Conservation (phyloP, 2,113 vertebrate species). For the Sturnus vulgaris region DNA sequence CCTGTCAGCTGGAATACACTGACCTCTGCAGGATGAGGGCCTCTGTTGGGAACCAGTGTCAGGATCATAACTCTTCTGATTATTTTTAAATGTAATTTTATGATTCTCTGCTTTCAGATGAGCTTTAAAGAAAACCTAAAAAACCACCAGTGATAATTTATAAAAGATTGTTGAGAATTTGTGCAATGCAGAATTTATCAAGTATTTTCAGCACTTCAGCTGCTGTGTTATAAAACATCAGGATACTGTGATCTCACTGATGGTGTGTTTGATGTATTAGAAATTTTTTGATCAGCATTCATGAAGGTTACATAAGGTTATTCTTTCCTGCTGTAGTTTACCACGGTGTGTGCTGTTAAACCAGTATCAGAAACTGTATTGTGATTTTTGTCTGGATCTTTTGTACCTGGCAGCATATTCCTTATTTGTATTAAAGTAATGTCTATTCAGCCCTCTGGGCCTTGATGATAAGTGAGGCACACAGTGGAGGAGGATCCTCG, state of each 20-base stretch:
- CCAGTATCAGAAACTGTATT: neutral
- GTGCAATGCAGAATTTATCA: neutral
- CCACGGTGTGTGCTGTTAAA: neutral
- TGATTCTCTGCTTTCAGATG: neutral
- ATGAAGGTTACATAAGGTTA: neutral
- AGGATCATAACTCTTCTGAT: neutral
- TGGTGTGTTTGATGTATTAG: neutral
- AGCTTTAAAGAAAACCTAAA: neutral
- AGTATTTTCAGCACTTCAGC: neutral
- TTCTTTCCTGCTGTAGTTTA: neutral
- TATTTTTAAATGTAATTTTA: neutral
- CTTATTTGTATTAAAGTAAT: neutral
- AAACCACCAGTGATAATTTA: neutral
- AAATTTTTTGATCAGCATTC: neutral
- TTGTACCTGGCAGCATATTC: neutral
- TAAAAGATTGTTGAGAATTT: neutral
- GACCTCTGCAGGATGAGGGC: neutral
- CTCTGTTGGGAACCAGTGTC: neutral
- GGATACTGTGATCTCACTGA: neutral
- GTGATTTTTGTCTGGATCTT: neutral
- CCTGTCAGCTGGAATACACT: neutral
- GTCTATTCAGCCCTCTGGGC: neutral
- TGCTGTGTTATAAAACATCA: neutral
- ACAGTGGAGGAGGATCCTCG: fast-evolving
- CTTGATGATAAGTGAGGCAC: neutral